Percentiles rank a stretch among this genome's conserved stretches.
These are phyloP conservation scores for Tympanoctomys barrerae DNA, from an alignment of 2,797 vertebrate genomes.

Conservation along the genomic window DNA sequence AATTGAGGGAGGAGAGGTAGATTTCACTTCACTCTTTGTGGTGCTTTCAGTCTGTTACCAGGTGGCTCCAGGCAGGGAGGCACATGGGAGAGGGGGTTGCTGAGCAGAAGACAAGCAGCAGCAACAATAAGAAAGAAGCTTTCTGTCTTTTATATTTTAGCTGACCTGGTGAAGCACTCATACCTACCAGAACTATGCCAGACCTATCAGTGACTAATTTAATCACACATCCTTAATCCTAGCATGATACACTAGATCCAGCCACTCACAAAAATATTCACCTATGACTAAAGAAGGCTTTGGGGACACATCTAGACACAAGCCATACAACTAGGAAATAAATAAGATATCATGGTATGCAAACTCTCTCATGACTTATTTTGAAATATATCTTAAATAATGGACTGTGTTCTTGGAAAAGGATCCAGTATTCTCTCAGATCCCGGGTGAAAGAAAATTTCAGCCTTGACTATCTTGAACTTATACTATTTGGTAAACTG, in stretches of 20 bases:
- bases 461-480: background rate
- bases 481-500: background rate
- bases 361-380: background rate
- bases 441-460: background rate
- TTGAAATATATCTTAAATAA: slow-evolving; percentile 11
- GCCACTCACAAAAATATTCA: background rate
- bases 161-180: background rate
- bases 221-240: background rate
- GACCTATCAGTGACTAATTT: background rate
- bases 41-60: background rate
- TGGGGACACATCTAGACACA: background rate
- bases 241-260: background rate
- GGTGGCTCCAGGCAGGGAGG: background rate
- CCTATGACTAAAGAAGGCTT: background rate
- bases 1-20: background rate
- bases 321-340: background rate
- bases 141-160: background rate
- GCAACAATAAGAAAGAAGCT: background rate
- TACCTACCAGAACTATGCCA: background rate
- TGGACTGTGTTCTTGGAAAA: background rate
- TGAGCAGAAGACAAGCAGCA: background rate
- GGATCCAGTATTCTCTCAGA: background rate
- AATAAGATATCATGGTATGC: background rate
- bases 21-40: background rate
- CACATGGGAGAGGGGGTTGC: background rate